These are phyloP conservation scores for Auanema sp. DNA, from an alignment of 2,888 invertebrate genomes.

Conservation along the genomic window DNA sequence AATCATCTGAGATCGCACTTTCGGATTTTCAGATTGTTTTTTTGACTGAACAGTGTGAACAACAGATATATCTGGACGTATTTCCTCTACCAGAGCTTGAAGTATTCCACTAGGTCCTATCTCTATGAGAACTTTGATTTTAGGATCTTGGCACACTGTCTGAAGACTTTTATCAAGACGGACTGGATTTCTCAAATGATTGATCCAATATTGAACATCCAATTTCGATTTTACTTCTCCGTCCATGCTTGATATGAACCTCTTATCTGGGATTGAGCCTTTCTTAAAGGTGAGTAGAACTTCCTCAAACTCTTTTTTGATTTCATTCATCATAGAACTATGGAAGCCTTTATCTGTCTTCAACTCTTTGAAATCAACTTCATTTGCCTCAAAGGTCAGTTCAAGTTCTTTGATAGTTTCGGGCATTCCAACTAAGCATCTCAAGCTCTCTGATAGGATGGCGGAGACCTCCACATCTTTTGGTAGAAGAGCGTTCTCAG, in stretches of 20 bases:
- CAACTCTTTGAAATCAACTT: conserved; percentile 34
- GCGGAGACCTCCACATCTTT: conserved; percentile 46
- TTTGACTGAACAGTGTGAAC: conserved; percentile 34
- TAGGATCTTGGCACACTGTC: conserved; percentile 22
- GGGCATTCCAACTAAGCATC: conserved; percentile 40
- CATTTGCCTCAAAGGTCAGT: not conserved
- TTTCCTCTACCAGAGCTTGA: conserved; percentile 31
- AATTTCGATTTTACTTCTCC: conserved; percentile 27
- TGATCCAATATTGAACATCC: conserved; percentile 32
- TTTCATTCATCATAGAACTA: conserved; percentile 47
- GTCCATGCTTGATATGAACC: conserved; percentile 50
- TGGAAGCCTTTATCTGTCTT: conserved; percentile 51
- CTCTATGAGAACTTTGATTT: conserved; percentile 43
- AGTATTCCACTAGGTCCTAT: conserved; percentile 57
- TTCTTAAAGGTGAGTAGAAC: too few relatives aligned
- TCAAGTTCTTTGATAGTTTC: conserved; percentile 24
- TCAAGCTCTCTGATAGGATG: conserved; percentile 25
- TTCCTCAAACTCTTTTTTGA: conserved; percentile 31
- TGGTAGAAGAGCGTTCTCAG: conserved; percentile 23
- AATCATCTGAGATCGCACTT: conserved; percentile 11
- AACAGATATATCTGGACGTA: conserved; percentile 22
- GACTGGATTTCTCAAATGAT: conserved; percentile 46
- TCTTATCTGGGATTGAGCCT: conserved; percentile 19
- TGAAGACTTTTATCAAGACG: conserved; percentile 42
- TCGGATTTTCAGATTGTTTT: conserved; percentile 18